A percentile compares a stretch with the other conserved stretches of the same genome.
These are phyloP conservation scores for Octodon degus DNA, from an alignment of 2,113 vertebrate genomes.

Conservation along the genomic window DNA sequence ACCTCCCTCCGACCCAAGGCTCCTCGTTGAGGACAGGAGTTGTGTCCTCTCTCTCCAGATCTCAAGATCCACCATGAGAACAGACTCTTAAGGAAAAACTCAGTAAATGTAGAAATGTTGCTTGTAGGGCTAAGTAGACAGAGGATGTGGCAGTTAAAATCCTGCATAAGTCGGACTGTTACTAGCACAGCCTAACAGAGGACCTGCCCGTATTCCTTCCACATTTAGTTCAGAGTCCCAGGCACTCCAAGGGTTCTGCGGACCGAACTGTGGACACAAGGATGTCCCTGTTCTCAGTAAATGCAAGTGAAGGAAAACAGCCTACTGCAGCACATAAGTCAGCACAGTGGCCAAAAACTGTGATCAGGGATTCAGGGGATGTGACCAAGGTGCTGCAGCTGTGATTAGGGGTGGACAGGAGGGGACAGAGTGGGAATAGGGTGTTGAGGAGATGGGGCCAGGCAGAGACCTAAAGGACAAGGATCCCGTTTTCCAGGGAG, in stretches of 20 bases:
- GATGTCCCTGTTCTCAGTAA: background rate
- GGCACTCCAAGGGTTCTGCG: background rate
- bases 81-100: background rate
- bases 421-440: background rate
- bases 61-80: background rate
- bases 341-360: background rate
- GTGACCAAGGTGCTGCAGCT: background rate
- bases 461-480: background rate
- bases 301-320: background rate
- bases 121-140: background rate
- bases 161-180: background rate
- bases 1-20: background rate
- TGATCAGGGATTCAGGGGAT: background rate
- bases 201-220: background rate
- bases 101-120: background rate
- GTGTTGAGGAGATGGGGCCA: background rate
- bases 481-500: background rate
- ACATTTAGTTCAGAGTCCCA: background rate
- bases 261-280: background rate
- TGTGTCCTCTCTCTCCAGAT: background rate
- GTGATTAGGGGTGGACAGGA: background rate
- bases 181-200: background rate
- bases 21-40: background rate
- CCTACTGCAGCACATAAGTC: background rate
- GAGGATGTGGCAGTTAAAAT: background rate